Evolutionary conservation across 2,797 vertebrate genomes (phyloP).

Genomic region (Poeciliopsis gracilis): DNA sequence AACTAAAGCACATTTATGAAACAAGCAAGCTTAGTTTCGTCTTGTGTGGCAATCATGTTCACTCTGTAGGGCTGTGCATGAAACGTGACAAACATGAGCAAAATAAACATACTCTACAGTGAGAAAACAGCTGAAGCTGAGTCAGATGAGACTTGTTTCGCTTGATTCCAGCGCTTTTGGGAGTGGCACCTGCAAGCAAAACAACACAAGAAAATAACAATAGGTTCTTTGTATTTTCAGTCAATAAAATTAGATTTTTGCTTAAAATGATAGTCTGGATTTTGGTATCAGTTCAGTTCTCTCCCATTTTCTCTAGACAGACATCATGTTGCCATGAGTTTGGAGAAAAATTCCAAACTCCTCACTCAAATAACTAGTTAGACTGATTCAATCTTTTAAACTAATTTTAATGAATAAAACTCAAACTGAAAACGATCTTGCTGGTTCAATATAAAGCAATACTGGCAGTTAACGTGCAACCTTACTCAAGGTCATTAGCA

Average conservation of each 20-base stretch:
- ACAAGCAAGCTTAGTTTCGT: constrained; percentile 1
- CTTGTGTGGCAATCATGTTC: constrained; percentile 4
- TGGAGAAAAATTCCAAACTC: not conserved
- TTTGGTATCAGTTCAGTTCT: not conserved
- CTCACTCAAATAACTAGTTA: not conserved
- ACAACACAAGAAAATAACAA: constrained; percentile 18
- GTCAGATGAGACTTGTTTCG: constrained; percentile 75
- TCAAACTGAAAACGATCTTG: not conserved
- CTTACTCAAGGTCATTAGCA: not conserved
- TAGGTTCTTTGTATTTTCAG: not conserved
- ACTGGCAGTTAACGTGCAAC: not conserved
- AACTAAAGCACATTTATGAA: constrained; percentile 11
- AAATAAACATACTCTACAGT: constrained; percentile 27
- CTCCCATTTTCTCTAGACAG: not conserved
- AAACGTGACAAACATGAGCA: constrained; percentile 12
- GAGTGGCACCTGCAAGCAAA: constrained; percentile 86
- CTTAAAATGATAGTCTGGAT: not conserved
- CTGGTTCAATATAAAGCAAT: not conserved
- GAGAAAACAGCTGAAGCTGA: constrained; percentile 9
- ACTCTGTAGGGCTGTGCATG: constrained; percentile 10
- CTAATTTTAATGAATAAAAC: not conserved
- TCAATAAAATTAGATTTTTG: not conserved
- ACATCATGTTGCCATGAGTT: not conserved
- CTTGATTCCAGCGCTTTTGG: constrained; percentile 90
- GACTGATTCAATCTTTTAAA: not conserved